Evolutionary conservation across 1,140 invertebrate genomes (phyloP).

Genomic region (Teleogryllus occipitalis): DNA sequence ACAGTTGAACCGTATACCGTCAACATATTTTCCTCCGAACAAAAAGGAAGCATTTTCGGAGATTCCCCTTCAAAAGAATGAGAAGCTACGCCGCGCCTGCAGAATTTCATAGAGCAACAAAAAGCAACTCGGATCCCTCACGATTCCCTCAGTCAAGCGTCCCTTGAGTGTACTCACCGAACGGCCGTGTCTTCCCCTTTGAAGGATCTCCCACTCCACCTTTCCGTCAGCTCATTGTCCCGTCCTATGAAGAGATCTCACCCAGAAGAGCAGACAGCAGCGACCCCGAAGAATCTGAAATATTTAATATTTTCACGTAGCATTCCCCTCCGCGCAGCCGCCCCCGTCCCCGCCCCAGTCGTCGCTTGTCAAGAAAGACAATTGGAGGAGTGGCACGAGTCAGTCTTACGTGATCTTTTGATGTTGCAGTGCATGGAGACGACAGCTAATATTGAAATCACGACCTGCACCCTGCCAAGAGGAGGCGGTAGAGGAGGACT

Average conservation of each 20-base stretch:
- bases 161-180: not conserved
- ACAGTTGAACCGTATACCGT: no score
- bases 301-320: no score
- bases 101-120: no score
- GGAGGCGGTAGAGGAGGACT: not conserved
- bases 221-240: not conserved
- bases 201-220: not conserved
- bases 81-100: no score
- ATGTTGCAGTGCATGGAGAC: not conserved
- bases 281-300: no score
- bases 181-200: not conserved
- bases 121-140: not conserved
- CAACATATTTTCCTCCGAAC: no score
- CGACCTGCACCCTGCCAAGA: not conserved
- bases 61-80: no score
- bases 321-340: no score
- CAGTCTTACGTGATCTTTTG: not conserved
- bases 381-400: not conserved
- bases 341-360: no score
- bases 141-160: not conserved
- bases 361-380: not conserved
- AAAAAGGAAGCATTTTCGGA: no score
- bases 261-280: not conserved
- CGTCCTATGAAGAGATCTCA: not conserved
- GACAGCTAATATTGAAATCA: constrained; percentile 1